Evolutionary conservation across 2,888 invertebrate species (phyloP).

Genomic region (Blera fallax): DNA sequence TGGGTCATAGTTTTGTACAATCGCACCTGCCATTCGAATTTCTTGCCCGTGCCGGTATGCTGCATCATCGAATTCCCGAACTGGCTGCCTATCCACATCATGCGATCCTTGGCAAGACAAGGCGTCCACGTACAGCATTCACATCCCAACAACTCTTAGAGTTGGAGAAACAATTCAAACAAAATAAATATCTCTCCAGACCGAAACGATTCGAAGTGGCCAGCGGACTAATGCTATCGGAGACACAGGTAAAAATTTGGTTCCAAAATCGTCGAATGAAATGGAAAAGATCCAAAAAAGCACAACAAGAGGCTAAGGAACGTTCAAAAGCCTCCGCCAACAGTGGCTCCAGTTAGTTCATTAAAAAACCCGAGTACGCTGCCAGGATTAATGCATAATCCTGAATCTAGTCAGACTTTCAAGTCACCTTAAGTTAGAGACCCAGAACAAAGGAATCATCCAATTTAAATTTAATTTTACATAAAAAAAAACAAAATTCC

Average conservation of each 20-base stretch:
- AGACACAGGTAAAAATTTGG: constrained; percentile 99
- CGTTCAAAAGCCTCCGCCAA: constrained; percentile 76
- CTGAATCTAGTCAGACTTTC: constrained; percentile 64
- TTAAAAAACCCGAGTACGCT: background rate
- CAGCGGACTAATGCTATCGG: constrained; percentile 97
- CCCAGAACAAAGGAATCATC: constrained; percentile 7
- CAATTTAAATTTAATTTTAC: background rate
- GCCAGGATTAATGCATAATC: background rate
- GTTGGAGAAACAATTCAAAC: constrained; percentile 98
- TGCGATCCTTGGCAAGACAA: constrained; percentile 91
- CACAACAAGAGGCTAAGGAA: constrained; percentile 92
- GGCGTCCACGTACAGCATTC: constrained; percentile 98
- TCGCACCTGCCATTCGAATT: constrained; percentile 87
- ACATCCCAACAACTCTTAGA: constrained; percentile 97
- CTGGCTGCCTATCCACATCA: constrained; percentile 89
- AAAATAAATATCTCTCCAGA: constrained; percentile 99
- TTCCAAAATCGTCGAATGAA: constrained; percentile 99
- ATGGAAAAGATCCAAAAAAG: constrained; percentile 98
- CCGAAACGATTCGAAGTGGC: constrained; percentile 99
- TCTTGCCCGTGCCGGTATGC: constrained; percentile 95
- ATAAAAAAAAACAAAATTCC: background rate
- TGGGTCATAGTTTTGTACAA: constrained; percentile 82
- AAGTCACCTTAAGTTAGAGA: constrained; percentile 32
- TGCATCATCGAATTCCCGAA: constrained; percentile 94
- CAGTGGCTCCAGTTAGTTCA: constrained; percentile 60